These are phyloP conservation scores for Camelus bactrianus DNA, from an alignment of 2,113 vertebrate genomes.

Conservation along the genomic window DNA sequence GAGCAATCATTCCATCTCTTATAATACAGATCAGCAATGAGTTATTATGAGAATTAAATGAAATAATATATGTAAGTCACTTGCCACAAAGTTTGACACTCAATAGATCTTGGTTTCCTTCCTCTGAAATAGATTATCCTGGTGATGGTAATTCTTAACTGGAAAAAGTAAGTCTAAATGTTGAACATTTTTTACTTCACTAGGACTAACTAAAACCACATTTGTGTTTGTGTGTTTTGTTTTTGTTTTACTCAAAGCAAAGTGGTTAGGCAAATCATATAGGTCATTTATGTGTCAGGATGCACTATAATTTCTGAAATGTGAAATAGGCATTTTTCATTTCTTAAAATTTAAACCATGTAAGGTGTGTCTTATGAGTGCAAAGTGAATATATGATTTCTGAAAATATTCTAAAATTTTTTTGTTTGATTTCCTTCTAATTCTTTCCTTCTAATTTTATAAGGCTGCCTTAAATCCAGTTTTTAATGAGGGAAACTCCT, in stretches of 20 bases:
- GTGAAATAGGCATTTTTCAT: background rate
- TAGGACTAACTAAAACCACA: background rate
- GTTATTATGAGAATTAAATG: background rate
- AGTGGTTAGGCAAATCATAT: background rate
- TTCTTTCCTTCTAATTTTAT: background rate
- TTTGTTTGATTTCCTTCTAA: background rate
- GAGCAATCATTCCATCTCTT: background rate
- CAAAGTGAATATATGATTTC: background rate
- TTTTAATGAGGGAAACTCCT: background rate
- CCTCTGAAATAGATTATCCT: background rate
- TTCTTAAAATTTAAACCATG: background rate
- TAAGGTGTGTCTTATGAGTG: background rate
- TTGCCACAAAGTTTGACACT: background rate
- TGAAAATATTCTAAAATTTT: constrained; percentile 7
- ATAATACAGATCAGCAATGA: background rate
- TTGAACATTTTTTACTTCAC: background rate
- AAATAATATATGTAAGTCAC: background rate
- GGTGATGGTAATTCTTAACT: background rate
- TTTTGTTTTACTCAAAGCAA: background rate
- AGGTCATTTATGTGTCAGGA: background rate
- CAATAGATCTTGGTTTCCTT: background rate
- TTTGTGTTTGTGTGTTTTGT: background rate
- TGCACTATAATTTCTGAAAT: background rate
- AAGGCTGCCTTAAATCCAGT: constrained; percentile 2
- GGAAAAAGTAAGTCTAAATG: background rate